These are phyloP conservation scores for Hypomecis atomaria DNA, from an alignment of 2,888 invertebrate species.

Conservation along the genomic window DNA sequence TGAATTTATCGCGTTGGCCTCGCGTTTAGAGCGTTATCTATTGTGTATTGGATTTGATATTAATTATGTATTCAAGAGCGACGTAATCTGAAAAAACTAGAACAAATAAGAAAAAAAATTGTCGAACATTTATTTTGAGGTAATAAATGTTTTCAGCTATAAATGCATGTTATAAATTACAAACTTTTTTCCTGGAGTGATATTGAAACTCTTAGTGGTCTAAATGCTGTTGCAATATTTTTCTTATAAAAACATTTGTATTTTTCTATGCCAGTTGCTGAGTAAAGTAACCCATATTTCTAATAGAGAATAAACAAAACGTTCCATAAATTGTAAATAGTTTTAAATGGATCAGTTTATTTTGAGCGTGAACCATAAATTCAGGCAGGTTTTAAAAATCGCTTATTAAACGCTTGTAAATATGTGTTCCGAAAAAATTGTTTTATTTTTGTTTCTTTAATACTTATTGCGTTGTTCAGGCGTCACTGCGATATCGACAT, in stretches of 20 bases:
- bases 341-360: conserved; percentile 4
- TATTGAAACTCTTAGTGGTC: no score
- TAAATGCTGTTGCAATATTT: background rate
- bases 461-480: background rate
- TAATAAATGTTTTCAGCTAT: no score
- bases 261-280: background rate
- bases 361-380: conserved; percentile 2
- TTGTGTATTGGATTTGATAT: no score
- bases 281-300: conserved; percentile 2
- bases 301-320: conserved; percentile 4
- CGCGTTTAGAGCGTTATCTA: no score
- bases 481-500: background rate
- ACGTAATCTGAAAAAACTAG: no score
- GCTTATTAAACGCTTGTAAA: conserved; percentile 16
- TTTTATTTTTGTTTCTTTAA: conserved; percentile 7
- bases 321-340: background rate
- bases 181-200: no score
- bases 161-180: no score
- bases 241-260: background rate
- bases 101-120: no score
- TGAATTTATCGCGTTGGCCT: no score
- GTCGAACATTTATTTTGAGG: no score
- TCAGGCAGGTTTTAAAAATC: conserved; percentile 5
- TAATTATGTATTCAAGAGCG: no score
- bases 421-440: background rate